These are phyloP conservation scores for Hirundo rustica DNA, from an alignment of 2,797 vertebrate species.

Conservation along the genomic window DNA sequence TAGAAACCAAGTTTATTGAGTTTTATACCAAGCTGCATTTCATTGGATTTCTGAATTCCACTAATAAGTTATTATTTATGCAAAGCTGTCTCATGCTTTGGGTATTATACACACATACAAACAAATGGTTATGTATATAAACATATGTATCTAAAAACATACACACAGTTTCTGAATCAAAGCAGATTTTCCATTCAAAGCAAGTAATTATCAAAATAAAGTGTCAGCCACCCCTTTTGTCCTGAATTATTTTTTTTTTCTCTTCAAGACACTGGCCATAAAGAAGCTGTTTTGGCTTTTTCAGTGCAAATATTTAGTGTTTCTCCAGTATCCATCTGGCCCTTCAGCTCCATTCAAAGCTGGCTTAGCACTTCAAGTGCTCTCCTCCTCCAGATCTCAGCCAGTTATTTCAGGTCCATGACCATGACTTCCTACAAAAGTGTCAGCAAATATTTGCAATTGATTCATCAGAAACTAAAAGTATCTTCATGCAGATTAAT, in stretches of 20 bases:
- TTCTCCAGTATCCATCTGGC: background rate
- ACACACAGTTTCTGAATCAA: background rate
- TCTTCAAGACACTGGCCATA: background rate
- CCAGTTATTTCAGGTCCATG: background rate
- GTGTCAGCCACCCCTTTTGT: background rate
- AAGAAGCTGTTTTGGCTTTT: background rate
- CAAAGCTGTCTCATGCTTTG: background rate
- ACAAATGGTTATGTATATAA: background rate
- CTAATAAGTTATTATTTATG: background rate
- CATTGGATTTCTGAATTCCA: background rate
- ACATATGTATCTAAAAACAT: rapidly evolving
- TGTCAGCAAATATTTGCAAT: slow-evolving; percentile 3
- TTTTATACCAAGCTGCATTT: background rate
- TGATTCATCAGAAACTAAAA: slow-evolving; percentile 11
- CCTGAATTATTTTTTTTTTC: background rate
- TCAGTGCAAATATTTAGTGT: background rate
- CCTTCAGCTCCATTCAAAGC: background rate
- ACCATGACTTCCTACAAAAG: background rate
- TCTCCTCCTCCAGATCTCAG: background rate
- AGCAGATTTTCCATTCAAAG: background rate
- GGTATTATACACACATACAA: background rate
- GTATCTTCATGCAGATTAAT: background rate
- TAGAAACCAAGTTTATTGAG: background rate
- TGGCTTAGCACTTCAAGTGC: background rate
- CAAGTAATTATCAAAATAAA: background rate